Conservation (phyloP, 2,113 vertebrate species). For the Aleadryas rufinucha region DNA sequence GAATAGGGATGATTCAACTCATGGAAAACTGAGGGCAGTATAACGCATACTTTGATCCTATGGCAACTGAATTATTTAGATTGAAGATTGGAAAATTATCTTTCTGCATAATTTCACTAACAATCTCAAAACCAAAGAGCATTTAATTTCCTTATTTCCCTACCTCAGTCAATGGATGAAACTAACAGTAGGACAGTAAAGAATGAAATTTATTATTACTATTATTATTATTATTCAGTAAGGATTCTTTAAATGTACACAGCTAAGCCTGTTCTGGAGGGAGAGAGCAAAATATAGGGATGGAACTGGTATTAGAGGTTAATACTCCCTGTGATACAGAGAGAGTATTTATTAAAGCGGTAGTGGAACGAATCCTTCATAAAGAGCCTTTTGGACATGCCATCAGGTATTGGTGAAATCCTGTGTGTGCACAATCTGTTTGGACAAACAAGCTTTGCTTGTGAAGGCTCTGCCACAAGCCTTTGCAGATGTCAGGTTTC, state of each 20-base stretch:
- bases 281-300: neutral
- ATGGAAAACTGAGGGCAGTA: neutral
- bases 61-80: slow-evolving; percentile 52
- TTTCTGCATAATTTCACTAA: slow-evolving; percentile 5
- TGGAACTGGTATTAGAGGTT: neutral
- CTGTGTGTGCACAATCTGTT: neutral
- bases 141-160: neutral
- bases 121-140: neutral
- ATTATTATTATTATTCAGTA: neutral
- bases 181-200: neutral
- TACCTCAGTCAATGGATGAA: neutral
- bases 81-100: slow-evolving; percentile 9
- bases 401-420: neutral
- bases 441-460: neutral
- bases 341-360: neutral
- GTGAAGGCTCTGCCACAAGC: neutral
- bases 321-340: neutral
- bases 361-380: neutral
- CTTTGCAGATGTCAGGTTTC: neutral
- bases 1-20: slow-evolving; percentile 38
- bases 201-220: neutral
- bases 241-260: neutral
- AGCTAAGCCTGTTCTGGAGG: neutral
- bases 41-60: slow-evolving; percentile 30
- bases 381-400: neutral